Base-by-base conservation (phyloP, 2,888 invertebrate species). In the Alcis repandata region DNA sequence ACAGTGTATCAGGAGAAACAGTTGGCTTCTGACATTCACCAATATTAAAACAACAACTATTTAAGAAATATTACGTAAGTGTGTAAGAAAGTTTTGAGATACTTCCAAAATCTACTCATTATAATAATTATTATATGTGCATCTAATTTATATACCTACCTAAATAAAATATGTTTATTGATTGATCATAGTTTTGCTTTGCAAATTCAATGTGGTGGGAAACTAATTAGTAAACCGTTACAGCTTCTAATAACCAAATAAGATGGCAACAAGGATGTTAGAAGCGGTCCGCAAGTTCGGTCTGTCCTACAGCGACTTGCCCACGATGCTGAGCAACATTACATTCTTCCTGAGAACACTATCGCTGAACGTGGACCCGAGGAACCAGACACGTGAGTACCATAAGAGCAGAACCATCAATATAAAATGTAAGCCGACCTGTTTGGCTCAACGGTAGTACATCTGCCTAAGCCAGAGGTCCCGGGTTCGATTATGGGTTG, bases 251-350 rank as follows among this genome's bases (percentile, higher is more conserved):
- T 2, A 1, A n/a, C n/a, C n/a, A n/a, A 2, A 19, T 11, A 43
- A 19, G 9, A 19, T 19, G 51, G 11, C 33, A 17, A 22, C 4
- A 19, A 20, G 36, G 19, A 59, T 59, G 41, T 27, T 40, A 11
- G 17, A 32, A 33, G 33, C 17, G 13, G 9, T 67, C 1, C 66
- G 64, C 8, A 79, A 77, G 59, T 84, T 80, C 45, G 79, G 82
- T 0, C 41, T 83, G 63, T 67, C 69, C 2, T 75, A 79, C 57
- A 81, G 83, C 51, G 84, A 85, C 46, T 71, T 88, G 10, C 78
- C 83, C 0, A 83, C 82, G 0, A 84, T 87, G 80, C 11, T 87
- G 7, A 75, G 73, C 57, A 87, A 87, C 56, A 72, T 83, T 0
- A 73, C 77, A 3, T 40, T 67, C 10, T 61, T 87, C 63, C 70